These are phyloP conservation scores for Rhynchomys soricoides DNA, from an alignment of 2,113 vertebrate genomes.

Conservation along the genomic window DNA sequence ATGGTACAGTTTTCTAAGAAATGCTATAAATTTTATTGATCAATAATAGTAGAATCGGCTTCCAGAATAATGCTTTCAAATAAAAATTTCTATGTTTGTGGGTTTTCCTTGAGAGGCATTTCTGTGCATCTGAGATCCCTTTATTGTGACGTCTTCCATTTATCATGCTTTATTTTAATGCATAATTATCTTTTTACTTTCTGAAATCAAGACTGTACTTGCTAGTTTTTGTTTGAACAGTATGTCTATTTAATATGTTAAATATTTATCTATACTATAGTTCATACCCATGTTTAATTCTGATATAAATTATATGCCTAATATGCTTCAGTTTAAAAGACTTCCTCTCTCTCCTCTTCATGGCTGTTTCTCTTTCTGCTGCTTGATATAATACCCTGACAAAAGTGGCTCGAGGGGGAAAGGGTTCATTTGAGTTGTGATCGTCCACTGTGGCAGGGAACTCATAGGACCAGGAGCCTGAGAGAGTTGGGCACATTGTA, in stretches of 20 bases:
- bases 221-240: background rate
- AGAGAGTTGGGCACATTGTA: background rate
- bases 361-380: background rate
- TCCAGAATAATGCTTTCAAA: background rate
- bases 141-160: background rate
- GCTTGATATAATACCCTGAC: background rate
- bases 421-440: background rate
- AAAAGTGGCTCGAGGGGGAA: background rate
- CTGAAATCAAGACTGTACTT: background rate
- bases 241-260: background rate
- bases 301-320: background rate
- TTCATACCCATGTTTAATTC: background rate
- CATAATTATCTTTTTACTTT: constrained; percentile 8
- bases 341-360: background rate
- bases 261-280: background rate
- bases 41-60: constrained; percentile 27
- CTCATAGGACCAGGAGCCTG: background rate
- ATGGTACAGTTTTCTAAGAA: constrained; percentile 25
- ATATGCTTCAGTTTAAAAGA: constrained; percentile 17
- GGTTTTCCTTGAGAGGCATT: constrained; percentile 23
- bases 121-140: background rate
- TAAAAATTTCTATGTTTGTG: background rate
- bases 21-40: constrained; percentile 1
- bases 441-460: background rate
- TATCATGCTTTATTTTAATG: constrained; percentile 7